Percentiles rank a stretch among this genome's conserved stretches.
These are phyloP conservation scores for Hirundichthys speculiger DNA, from an alignment of 2,113 vertebrate species.

Conservation along the genomic window DNA sequence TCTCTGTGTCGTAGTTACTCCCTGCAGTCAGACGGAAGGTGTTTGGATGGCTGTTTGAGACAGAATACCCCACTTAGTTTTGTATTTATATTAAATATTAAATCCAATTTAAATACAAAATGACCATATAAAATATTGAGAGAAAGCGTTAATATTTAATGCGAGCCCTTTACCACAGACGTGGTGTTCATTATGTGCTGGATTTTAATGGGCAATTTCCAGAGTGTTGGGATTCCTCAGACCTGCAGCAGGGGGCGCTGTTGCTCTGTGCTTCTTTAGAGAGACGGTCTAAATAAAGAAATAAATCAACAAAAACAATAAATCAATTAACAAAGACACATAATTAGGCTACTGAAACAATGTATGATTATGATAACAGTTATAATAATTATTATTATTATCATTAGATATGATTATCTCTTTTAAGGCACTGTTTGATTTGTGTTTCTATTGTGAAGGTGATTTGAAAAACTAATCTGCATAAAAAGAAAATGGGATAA, in stretches of 20 bases:
- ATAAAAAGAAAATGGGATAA: no score
- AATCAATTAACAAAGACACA: no score
- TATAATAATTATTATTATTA: no score
- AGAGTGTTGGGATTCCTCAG: not conserved
- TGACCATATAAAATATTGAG: slow-evolving; percentile 81
- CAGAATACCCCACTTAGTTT: slow-evolving; percentile 71
- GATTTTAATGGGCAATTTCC: slow-evolving; percentile 71
- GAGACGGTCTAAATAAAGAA: not conserved
- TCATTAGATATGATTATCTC: no score
- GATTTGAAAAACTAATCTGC: no score
- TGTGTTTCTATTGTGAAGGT: no score
- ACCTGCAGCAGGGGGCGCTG: slow-evolving; percentile 57
- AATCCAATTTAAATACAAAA: slow-evolving; percentile 85
- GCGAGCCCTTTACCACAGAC: slow-evolving; percentile 75
- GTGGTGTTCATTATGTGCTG: slow-evolving; percentile 70
- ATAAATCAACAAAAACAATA: no score
- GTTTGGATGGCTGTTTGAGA: slow-evolving; percentile 71
- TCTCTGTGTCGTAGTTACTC: slow-evolving; percentile 40
- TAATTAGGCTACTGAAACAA: no score
- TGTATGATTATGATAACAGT: no score
- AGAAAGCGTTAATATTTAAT: slow-evolving; percentile 81
- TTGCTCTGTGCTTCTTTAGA: slow-evolving; percentile 25
- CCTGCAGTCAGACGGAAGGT: slow-evolving; percentile 43
- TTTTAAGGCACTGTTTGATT: no score
- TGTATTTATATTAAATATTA: slow-evolving; percentile 83